These are phyloP conservation scores for Pogonomyrmex californicus DNA, from an alignment of 1,140 invertebrate species.

Conservation along the genomic window DNA sequence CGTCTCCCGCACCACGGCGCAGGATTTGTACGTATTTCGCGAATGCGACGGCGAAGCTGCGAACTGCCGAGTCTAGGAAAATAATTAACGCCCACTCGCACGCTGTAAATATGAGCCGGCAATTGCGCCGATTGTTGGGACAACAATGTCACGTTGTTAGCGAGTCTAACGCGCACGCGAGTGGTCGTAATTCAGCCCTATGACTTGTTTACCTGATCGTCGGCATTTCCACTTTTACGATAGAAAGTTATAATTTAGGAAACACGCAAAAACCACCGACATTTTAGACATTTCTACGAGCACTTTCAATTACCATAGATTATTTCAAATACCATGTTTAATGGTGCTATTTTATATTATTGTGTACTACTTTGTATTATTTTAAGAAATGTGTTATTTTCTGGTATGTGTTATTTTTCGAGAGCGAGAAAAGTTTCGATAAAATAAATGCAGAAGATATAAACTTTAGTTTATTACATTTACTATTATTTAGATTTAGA, in stretches of 20 bases:
- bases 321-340: too few species aligned
- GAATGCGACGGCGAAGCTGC: neutral
- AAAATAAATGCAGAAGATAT: neutral
- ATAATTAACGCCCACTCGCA: conserved; percentile 48
- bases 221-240: neutral
- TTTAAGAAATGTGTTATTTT: neutral
- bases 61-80: conserved; percentile 36
- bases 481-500: neutral
- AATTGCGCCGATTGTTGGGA: conserved; percentile 40
- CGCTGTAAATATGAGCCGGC: conserved; percentile 15
- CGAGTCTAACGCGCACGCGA: conserved; percentile 5
- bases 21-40: conserved; percentile 30
- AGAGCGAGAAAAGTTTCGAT: neutral
- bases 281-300: too few species aligned
- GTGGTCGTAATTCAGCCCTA: neutral
- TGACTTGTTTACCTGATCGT: conserved; percentile 5
- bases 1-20: neutral
- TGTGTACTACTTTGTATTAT: neutral
- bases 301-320: too few species aligned
- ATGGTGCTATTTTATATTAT: too few species aligned
- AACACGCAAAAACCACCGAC: neutral
- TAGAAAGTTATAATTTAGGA: neutral
- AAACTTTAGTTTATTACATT: neutral
- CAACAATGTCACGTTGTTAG: conserved; percentile 48
- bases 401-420: neutral